Conservation (phyloP, 2,888 invertebrate genomes). For the Mystacides longicornis region DNA sequence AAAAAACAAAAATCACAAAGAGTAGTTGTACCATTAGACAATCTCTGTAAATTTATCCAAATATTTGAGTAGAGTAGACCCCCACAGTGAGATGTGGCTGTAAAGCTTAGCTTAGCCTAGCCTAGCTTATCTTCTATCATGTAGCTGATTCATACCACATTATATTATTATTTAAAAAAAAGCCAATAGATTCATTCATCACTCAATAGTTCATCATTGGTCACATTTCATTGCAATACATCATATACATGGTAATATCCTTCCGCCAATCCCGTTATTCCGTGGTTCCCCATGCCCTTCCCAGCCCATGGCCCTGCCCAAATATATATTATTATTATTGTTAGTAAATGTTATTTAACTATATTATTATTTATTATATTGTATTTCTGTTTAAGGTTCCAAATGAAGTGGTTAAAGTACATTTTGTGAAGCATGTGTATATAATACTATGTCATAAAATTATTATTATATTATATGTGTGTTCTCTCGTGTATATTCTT, state of each 20-base stretch:
- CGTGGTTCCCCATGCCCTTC: slow-evolving; percentile 4
- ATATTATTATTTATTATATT: slow-evolving; percentile 22
- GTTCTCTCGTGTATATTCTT: too few species aligned
- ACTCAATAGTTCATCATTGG: slow-evolving; percentile 13
- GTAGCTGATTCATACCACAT: background rate
- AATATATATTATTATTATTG: slow-evolving; percentile 4
- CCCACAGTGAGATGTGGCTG: background rate
- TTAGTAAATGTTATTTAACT: background rate
- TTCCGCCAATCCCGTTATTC: slow-evolving; percentile 12
- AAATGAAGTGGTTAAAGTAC: slow-evolving; percentile 23
- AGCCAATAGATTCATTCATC: slow-evolving; percentile 20
- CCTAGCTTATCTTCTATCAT: background rate
- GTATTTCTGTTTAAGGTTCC: slow-evolving; percentile 26
- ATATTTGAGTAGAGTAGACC: too few species aligned
- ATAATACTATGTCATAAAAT: slow-evolving; percentile 13
- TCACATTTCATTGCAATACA: slow-evolving; percentile 13
- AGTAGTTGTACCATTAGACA: too few species aligned
- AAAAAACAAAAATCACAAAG: too few species aligned
- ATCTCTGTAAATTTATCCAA: too few species aligned
- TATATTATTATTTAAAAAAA: slow-evolving; percentile 25
- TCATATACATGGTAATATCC: slow-evolving; percentile 22
- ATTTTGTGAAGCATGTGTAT: slow-evolving; percentile 21
- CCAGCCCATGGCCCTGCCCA: slow-evolving; percentile 8
- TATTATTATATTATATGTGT: too few species aligned
- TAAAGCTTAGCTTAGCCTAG: background rate